phyloP scores from a whole-genome alignment of 2,113 vertebrate genomes.

The Lonchura striata region DNA sequence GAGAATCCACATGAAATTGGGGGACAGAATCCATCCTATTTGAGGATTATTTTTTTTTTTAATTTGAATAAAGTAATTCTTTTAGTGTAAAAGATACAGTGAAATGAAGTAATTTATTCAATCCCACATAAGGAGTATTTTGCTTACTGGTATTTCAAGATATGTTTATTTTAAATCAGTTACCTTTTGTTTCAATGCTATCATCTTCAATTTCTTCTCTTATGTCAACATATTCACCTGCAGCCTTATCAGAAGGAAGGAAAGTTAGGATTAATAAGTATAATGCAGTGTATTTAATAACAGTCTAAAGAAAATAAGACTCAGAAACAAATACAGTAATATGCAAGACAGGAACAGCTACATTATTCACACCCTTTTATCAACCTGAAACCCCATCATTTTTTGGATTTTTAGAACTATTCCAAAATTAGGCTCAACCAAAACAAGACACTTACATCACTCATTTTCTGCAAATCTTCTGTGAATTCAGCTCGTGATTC shows the following conservation, averaged over 20 bases:
- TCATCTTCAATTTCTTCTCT: constrained; percentile 83
- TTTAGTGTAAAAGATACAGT: neutral
- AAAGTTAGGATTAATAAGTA: neutral
- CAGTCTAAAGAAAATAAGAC: neutral
- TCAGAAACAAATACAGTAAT: neutral
- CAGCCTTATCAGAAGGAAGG: constrained; percentile 72
- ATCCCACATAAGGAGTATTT: neutral
- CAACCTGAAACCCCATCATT: neutral
- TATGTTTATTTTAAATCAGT: neutral
- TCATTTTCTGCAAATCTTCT: constrained; percentile 85
- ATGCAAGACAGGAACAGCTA: neutral
- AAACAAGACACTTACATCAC: constrained; percentile 74
- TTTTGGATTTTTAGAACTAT: neutral
- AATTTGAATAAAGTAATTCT: neutral
- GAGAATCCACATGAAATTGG: neutral
- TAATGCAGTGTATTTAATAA: neutral
- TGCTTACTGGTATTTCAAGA: neutral
- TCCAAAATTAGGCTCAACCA: neutral
- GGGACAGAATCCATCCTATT: neutral
- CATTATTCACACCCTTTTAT: neutral
- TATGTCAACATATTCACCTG: constrained; percentile 88
- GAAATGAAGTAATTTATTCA: neutral
- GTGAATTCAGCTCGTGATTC: constrained; percentile 84
- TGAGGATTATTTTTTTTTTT: neutral
- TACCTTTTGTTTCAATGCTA: constrained; percentile 81